These are phyloP conservation scores for Ormia ochracea DNA, from an alignment of 2,888 invertebrate species.

Conservation along the genomic window DNA sequence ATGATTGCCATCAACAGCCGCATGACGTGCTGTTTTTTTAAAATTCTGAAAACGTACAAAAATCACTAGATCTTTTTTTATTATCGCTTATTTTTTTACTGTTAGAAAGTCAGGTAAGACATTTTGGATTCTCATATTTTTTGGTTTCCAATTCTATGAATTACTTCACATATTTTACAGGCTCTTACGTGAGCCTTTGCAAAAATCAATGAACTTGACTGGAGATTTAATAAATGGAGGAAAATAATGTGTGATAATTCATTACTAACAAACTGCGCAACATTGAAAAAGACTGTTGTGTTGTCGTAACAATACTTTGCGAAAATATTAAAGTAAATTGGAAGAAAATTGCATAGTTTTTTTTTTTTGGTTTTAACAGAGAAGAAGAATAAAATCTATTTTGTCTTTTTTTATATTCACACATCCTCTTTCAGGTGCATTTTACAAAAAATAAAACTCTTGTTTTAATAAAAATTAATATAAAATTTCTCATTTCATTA, in stretches of 20 bases:
- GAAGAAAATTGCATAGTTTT: too few species aligned
- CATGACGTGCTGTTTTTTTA: slow-evolving; percentile 25
- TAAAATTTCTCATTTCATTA: slow-evolving; percentile 4
- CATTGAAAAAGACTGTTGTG: too few species aligned
- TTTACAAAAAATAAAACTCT: too few species aligned
- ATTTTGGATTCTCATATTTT: slow-evolving; percentile 26
- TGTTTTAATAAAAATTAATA: background rate
- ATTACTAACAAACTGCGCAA: too few species aligned
- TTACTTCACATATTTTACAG: slow-evolving; percentile 44
- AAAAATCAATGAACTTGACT: too few species aligned
- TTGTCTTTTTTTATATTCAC: too few species aligned
- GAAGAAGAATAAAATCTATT: too few species aligned
- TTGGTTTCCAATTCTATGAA: slow-evolving; percentile 15
- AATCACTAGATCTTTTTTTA: background rate
- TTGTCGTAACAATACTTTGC: too few species aligned
- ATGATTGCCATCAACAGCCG: slow-evolving; percentile 15
- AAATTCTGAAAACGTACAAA: slow-evolving; percentile 27
- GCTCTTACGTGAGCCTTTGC: slow-evolving; percentile 28
- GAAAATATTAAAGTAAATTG: too few species aligned
- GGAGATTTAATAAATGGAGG: too few species aligned
- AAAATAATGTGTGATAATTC: too few species aligned
- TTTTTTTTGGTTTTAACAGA: too few species aligned
- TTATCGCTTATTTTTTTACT: background rate
- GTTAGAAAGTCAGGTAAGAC: slow-evolving; percentile 14
- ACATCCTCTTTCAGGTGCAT: background rate